Evolutionary conservation across 2,113 vertebrate genomes (phyloP).

Genomic region (Orientallactaga bullata): DNA sequence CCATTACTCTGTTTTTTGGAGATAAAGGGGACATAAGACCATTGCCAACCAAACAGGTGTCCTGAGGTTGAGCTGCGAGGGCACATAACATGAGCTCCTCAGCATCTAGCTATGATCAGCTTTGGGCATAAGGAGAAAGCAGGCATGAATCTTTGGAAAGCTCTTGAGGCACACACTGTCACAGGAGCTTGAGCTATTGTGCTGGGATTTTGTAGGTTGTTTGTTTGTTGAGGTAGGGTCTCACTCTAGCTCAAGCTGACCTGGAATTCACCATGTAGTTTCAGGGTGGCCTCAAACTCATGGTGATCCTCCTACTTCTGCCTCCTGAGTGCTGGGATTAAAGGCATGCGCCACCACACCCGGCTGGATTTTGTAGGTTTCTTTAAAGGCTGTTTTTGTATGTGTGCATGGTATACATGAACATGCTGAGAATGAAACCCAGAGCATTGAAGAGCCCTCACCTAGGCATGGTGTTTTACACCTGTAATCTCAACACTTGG

Average conservation of each 20-base stretch:
- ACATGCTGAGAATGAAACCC: not conserved
- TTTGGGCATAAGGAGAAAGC: not conserved
- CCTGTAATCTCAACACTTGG: not conserved
- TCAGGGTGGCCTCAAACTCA: too few relatives aligned
- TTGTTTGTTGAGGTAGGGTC: too few relatives aligned
- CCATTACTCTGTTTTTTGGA: not conserved
- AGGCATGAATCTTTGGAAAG: not conserved
- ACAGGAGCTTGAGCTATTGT: not conserved
- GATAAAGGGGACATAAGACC: not conserved
- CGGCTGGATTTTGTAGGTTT: not conserved
- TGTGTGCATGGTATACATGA: not conserved
- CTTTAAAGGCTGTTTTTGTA: not conserved
- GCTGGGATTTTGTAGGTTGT: not conserved
- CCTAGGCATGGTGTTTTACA: too few relatives aligned
- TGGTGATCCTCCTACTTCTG: too few relatives aligned
- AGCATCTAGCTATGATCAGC: not conserved
- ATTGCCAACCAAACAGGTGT: not conserved
- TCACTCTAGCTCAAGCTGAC: too few relatives aligned
- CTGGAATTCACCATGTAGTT: too few relatives aligned
- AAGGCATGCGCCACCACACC: too few relatives aligned
- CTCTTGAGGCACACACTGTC: not conserved
- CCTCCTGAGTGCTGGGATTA: too few relatives aligned
- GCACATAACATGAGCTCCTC: fast-evolving
- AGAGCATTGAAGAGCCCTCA: not conserved
- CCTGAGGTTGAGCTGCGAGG: not conserved